Conservation (phyloP, 2,888 invertebrate genomes). For the Alloscopus bannaensis region DNA sequence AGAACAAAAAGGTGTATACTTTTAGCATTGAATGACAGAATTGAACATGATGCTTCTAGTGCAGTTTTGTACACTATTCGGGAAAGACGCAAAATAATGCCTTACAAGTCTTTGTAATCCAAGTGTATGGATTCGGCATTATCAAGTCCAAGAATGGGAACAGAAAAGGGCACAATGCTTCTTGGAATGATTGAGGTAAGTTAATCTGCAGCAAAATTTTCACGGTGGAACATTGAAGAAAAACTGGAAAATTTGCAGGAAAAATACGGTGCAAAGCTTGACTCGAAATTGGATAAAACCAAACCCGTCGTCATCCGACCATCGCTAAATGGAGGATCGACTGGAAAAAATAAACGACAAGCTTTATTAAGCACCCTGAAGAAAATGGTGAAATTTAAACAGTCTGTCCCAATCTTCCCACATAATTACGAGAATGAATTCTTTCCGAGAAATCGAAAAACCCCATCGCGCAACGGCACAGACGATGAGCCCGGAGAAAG, state of each 20-base stretch:
- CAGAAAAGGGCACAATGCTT: constrained; percentile 19
- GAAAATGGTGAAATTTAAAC: constrained; percentile 18
- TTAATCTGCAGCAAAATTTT: no score
- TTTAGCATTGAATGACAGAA: no score
- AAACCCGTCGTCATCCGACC: not conserved
- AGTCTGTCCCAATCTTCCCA: not conserved
- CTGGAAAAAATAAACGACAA: not conserved
- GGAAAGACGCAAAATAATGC: not conserved
- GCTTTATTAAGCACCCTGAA: constrained; percentile 22
- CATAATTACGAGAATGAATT: no score
- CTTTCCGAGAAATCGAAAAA: not conserved
- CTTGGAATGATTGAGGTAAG: constrained; percentile 53
- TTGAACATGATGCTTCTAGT: no score
- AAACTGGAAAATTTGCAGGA: constrained; percentile 15
- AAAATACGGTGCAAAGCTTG: constrained; percentile 22
- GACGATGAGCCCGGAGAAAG: not conserved
- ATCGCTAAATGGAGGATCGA: no score
- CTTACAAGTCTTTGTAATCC: not conserved
- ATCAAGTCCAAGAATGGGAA: constrained; percentile 11
- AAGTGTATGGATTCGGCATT: not conserved
- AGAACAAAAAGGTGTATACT: no score
- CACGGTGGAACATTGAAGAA: no score
- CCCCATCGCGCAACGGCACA: no score
- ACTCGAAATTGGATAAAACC: not conserved
- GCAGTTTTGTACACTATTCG: not conserved